phyloP scores from a whole-genome alignment of 2,797 vertebrate species.

The Pelodytes ibericus region DNA sequence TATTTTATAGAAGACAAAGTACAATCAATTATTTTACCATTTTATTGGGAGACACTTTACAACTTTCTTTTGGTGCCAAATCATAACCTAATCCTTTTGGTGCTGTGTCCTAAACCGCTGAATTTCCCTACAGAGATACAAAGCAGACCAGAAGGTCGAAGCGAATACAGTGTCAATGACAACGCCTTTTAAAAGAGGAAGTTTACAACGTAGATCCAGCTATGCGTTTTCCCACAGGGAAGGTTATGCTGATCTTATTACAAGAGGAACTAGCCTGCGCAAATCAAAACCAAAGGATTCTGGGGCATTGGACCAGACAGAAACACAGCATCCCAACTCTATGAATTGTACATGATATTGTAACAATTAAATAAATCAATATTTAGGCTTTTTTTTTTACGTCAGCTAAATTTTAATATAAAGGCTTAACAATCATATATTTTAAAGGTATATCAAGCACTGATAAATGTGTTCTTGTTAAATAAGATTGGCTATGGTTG shows the following conservation, averaged over 20 bases:
- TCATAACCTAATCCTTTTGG: background rate
- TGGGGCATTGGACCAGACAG: background rate
- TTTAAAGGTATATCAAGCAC: no score
- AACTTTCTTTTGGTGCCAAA: no score
- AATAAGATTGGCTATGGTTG: no score
- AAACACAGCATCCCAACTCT: background rate
- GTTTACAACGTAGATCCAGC: slow-evolving; percentile 72
- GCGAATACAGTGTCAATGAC: slow-evolving; percentile 65
- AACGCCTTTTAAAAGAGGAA: slow-evolving; percentile 59
- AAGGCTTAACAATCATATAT: no score
- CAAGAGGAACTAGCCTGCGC: slow-evolving; percentile 63
- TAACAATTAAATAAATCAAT: no score
- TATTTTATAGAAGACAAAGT: no score
- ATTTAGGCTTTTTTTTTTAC: background rate
- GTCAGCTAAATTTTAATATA: no score
- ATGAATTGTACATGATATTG: background rate
- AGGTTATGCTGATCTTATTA: slow-evolving; percentile 75
- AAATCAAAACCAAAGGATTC: background rate
- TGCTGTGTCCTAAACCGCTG: slow-evolving; percentile 50
- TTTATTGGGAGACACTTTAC: no score
- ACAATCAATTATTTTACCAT: no score
- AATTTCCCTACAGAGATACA: slow-evolving; percentile 32
- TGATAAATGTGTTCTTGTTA: no score
- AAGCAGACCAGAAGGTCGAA: background rate
- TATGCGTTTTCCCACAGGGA: slow-evolving; percentile 82